Conservation (phyloP, 2,113 vertebrate species). For the Spea multiplicata region DNA sequence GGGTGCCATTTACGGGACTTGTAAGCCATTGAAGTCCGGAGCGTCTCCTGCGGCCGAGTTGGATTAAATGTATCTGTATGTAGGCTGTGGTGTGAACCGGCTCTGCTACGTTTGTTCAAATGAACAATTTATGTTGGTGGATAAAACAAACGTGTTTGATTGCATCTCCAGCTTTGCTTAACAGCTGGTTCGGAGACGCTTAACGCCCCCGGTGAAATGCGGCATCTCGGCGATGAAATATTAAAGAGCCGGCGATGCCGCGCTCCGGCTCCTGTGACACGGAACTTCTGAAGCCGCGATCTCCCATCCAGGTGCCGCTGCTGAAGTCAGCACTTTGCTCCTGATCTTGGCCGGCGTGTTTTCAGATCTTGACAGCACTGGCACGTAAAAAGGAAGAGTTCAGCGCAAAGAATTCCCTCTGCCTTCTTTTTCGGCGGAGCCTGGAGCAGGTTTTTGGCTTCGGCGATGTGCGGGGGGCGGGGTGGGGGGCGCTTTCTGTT, state of each 20-base stretch:
- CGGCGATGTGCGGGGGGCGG: background rate
- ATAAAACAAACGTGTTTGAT: conserved; percentile 32
- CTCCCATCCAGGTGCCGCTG: conserved; percentile 40
- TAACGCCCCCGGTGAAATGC: conserved; percentile 33
- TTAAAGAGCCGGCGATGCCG: conserved; percentile 37
- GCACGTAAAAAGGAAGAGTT: conserved; percentile 13
- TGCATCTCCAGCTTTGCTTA: conserved; percentile 26
- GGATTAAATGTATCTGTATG: too few relatives aligned
- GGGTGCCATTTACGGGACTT: too few relatives aligned
- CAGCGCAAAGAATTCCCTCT: conserved; percentile 42
- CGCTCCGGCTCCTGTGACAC: conserved; percentile 27
- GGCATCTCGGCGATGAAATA: conserved; percentile 31
- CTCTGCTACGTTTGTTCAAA: background rate
- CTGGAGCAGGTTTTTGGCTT: conserved; percentile 43
- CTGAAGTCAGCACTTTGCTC: conserved; percentile 37
- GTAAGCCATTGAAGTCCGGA: too few relatives aligned
- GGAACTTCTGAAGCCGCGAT: conserved; percentile 39
- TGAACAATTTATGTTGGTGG: conserved; percentile 10
- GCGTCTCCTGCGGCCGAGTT: too few relatives aligned
- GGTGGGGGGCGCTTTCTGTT: conserved; percentile 28
- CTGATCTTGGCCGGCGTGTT: conserved; percentile 37
- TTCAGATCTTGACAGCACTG: conserved; percentile 41
- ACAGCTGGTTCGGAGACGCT: conserved; percentile 39
- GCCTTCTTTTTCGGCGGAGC: conserved; percentile 18
- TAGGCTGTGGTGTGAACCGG: too few relatives aligned